phyloP scores from a whole-genome alignment of 2,888 invertebrate genomes.

The Hydraecia micacea region DNA sequence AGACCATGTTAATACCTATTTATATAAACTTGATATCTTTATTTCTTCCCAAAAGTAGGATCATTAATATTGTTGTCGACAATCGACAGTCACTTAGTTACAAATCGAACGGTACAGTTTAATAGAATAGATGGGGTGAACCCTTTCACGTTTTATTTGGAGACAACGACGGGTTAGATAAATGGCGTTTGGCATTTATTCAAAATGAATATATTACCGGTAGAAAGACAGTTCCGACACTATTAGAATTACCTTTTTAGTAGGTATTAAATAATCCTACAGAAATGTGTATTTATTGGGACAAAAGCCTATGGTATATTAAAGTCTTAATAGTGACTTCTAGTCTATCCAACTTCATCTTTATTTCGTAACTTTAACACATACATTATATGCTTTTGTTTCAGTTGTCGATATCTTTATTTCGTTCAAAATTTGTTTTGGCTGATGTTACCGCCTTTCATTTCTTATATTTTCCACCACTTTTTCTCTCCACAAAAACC shows the following conservation, averaged over 20 bases:
- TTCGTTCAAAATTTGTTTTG: neutral
- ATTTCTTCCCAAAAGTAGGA: constrained; percentile 14
- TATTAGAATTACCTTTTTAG: constrained; percentile 13
- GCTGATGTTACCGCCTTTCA: neutral
- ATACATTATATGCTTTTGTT: neutral
- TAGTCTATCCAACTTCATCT: neutral
- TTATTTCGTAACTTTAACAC: neutral
- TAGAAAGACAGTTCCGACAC: constrained; percentile 25
- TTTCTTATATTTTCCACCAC: neutral
- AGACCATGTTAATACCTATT: neutral
- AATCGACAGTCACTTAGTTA: constrained; percentile 39
- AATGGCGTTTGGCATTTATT: constrained; percentile 47
- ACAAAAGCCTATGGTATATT: neutral
- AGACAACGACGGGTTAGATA: constrained; percentile 46
- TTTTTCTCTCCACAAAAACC: neutral
- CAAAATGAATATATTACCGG: constrained; percentile 41
- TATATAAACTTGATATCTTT: neutral
- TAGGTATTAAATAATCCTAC: neutral
- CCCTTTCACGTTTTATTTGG: constrained; percentile 57
- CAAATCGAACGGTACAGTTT: constrained; percentile 52
- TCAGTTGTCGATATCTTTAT: neutral
- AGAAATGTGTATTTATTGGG: neutral
- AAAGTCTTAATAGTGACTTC: neutral
- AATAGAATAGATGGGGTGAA: constrained; percentile 49
- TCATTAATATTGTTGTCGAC: constrained; percentile 38